These are phyloP conservation scores for Microcebus lehilahytsara DNA, from an alignment of 2,113 vertebrate genomes.

Conservation along the genomic window DNA sequence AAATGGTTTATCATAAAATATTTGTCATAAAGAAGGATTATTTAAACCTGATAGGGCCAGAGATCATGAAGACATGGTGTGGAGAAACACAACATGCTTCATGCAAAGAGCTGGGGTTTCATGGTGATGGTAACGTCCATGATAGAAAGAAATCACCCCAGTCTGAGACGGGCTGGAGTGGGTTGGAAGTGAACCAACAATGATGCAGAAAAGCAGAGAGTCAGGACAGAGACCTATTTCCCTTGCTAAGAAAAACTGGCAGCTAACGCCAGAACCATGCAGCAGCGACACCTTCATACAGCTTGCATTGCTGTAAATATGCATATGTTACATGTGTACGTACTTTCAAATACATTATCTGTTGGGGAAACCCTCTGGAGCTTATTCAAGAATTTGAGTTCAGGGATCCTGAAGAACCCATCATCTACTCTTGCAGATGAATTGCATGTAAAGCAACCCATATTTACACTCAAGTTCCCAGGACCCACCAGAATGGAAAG, in stretches of 20 bases:
- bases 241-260: not conserved
- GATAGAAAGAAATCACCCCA: not conserved
- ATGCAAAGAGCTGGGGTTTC: not conserved
- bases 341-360: not conserved
- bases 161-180: not conserved
- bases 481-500: not conserved
- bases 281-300: not conserved
- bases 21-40: not conserved
- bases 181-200: not conserved
- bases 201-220: not conserved
- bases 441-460: not conserved
- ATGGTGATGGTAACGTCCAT: fast-evolving
- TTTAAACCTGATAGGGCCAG: not conserved
- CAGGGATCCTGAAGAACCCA: not conserved
- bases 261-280: not conserved
- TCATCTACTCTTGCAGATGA: not conserved
- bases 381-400: not conserved
- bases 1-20: not conserved
- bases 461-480: not conserved
- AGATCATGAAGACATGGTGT: not conserved
- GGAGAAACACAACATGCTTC: not conserved
- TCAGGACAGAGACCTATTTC: not conserved
- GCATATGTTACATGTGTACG: not conserved
- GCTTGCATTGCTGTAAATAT: not conserved
- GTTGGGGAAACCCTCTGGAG: not conserved